Evolutionary conservation across 2,888 invertebrate species (phyloP), one percentile per base, ranked within the genome.

Genomic region (Scaeva pyrastri): DNA sequence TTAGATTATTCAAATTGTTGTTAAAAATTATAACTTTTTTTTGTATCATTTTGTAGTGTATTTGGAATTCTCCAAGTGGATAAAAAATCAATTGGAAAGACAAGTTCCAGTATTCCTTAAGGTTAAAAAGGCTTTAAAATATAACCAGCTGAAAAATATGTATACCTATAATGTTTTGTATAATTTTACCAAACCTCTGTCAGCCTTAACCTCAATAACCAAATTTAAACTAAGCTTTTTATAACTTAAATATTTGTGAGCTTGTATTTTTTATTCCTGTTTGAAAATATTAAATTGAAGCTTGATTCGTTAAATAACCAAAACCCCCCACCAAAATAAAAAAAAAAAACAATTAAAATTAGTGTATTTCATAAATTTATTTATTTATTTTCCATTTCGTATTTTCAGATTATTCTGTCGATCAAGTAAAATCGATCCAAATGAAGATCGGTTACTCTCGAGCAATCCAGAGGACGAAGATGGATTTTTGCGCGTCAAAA

Each of bases 381-480:
- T 23, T 1, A 3, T 21, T 36, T 31, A n/a, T 12, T 52, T 52
- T 52, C 23, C 50, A 21, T 14, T 8, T 66, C 75, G 8, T 48
- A 66, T 23, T 88, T 88, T 2, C 79, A 89, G 88, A 77, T 23
- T 89, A 14, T 88, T 89, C 23, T 79, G 74, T 50, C 77, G 83
- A 14, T 71, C 83, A 48, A 52, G 68, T 41, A 92, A 92, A 87
- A 83, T 89, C 21, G 90, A 91, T 82, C 77, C 90, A 50, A 90
- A 92, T 55, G 92, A 92, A 88, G 90, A 91, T 76, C 90, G 90
- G 7, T 88, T 92, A 12, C 88, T 92, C n/a, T 88, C 90, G 8
- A 88, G 88, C 3, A 88, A 89, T 39, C 88, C 88, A 60, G 90
- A 89, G 23, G 91, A 91, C 55, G 88, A 89, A 41, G 89, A 89